These are phyloP conservation scores for Anorthoa munda DNA, from an alignment of 2,888 invertebrate genomes.

Conservation along the genomic window DNA sequence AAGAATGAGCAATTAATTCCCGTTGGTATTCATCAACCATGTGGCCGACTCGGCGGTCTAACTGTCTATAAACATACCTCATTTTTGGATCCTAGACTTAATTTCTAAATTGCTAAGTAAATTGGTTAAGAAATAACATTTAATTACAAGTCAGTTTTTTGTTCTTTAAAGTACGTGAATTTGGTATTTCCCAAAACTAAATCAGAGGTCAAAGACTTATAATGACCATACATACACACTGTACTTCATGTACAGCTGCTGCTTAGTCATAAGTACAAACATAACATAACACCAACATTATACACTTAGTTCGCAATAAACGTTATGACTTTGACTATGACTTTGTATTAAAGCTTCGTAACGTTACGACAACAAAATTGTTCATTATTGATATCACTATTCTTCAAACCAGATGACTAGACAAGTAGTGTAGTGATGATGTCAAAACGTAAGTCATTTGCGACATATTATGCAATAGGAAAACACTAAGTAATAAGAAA, in stretches of 20 bases:
- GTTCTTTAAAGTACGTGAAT: neutral
- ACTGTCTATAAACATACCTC: neutral
- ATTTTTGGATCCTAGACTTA: neutral
- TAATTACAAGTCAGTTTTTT: neutral
- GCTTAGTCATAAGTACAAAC: too few relatives aligned
- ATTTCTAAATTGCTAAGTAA: slow-evolving; percentile 2
- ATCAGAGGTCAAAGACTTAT: slow-evolving; percentile 12
- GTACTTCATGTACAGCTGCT: too few relatives aligned
- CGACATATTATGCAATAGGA: slow-evolving; percentile 24
- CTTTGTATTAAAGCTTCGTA: neutral
- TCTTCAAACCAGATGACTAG: slow-evolving; percentile 15
- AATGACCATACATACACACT: neutral
- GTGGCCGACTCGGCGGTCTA: too few relatives aligned
- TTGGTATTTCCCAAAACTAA: neutral
- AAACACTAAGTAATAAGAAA: neutral
- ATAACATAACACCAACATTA: too few relatives aligned
- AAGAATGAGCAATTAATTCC: neutral
- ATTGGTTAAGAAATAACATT: neutral
- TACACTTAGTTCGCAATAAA: too few relatives aligned
- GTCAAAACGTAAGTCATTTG: slow-evolving; percentile 4
- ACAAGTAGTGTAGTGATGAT: slow-evolving; percentile 1
- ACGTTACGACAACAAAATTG: slow-evolving; percentile 1
- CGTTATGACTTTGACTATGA: too few relatives aligned
- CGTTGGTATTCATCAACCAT: neutral
- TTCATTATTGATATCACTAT: neutral